A percentile compares a stretch with the other conserved stretches of the same genome.
Evolutionary conservation across 2,797 vertebrate species (phyloP).

Genomic region (Erethizon dorsatum): DNA sequence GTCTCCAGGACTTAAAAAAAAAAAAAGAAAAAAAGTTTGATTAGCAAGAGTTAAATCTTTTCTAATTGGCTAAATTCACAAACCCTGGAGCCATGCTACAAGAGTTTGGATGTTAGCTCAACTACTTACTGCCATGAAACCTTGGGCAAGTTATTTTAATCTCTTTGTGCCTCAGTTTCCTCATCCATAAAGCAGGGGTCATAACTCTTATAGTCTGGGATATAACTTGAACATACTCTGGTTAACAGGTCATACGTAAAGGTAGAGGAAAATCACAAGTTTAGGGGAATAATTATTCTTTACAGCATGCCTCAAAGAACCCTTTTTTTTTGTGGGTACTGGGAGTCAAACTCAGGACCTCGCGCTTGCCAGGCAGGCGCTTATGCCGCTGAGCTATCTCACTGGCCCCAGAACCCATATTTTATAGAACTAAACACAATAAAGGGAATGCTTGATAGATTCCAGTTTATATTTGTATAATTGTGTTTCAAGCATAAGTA

Average conservation of each 20-base stretch:
- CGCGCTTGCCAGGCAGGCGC: too few relatives aligned
- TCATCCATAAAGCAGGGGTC: conserved; percentile 56
- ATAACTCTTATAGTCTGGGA: conserved; percentile 42
- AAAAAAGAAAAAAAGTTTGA: background rate
- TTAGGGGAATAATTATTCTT: conserved; percentile 17
- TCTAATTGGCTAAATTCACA: conserved; percentile 42
- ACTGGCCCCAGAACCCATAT: background rate
- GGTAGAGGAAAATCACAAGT: conserved; percentile 47
- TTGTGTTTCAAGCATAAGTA: conserved; percentile 41
- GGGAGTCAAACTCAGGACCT: too few relatives aligned
- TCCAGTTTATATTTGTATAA: background rate
- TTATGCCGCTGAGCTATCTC: too few relatives aligned
- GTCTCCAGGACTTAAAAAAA: background rate
- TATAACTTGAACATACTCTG: conserved; percentile 54
- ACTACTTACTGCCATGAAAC: background rate
- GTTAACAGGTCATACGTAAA: conserved; percentile 16
- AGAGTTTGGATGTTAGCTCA: conserved; percentile 42
- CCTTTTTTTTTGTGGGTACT: too few relatives aligned
- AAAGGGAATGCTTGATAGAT: conserved; percentile 39
- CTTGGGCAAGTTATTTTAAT: conserved; percentile 40
- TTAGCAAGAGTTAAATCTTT: conserved; percentile 54
- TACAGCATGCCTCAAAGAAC: conserved; percentile 9
- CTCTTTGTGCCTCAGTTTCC: conserved; percentile 49
- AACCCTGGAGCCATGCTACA: background rate
- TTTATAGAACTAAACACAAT: conserved; percentile 45